A percentile compares a stretch with the other conserved stretches of the same genome.
These are phyloP conservation scores for Pygoscelis antarcticus DNA, from an alignment of 2,113 vertebrate species.

Conservation along the genomic window DNA sequence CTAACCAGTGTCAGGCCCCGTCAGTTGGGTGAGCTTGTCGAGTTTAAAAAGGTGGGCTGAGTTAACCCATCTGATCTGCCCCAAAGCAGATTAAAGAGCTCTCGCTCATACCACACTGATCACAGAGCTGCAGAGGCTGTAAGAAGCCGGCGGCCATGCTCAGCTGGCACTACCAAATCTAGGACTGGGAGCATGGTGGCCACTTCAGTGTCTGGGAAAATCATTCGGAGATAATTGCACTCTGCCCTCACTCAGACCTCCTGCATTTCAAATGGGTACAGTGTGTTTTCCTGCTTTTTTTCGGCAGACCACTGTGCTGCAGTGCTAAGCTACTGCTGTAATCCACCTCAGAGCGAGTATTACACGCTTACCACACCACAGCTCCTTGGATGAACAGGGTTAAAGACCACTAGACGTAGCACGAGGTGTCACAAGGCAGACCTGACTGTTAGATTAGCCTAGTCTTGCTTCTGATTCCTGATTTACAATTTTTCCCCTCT, in stretches of 20 bases:
- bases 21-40: neutral
- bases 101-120: neutral
- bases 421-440: neutral
- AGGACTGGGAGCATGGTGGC: accelerated
- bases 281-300: neutral
- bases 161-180: neutral
- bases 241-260: neutral
- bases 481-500: neutral
- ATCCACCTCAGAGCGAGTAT: neutral
- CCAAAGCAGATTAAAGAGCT: slow-evolving; percentile 4
- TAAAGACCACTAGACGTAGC: neutral
- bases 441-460: neutral
- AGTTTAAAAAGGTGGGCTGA: neutral
- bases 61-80: neutral
- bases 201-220: neutral
- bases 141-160: neutral
- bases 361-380: neutral
- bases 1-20: accelerated
- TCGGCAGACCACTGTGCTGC: neutral
- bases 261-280: neutral
- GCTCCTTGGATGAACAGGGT: neutral
- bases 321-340: neutral
- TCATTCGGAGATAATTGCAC: neutral
- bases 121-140: neutral
- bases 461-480: neutral